Evolutionary conservation across 2,888 invertebrate genomes (phyloP), one percentile per base, ranked within the genome.

Genomic region (Villa cingulata): DNA sequence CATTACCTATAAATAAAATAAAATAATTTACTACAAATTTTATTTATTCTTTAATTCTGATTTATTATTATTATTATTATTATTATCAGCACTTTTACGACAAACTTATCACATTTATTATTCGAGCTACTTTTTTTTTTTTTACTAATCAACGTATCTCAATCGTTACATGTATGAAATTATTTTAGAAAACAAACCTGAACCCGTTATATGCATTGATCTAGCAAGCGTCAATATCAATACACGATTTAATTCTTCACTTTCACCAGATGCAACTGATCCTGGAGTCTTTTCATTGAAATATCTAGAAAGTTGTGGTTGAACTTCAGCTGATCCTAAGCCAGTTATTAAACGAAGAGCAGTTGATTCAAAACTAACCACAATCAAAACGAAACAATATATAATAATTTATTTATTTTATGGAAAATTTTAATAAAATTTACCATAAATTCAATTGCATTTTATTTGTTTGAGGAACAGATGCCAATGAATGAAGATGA

Each of bases 401-500:
- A 12, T 12, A 32, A 12, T 3, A 32, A 10, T 27, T 27, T 32
- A 12, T 4, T 3, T 32, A 32, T 32, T 12, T n/a, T n/a, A n/a
- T 12, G 12, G 12, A 32, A 32, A 29, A 29, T 9, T 32, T 1
- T 3, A 32, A 5, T 12, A 12, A 32, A 55, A 68, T 65, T 67
- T 81, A 86, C 94, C 67, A 94, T 44, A 94, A 72, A 72, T 94
- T 92, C 17, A 95, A 71, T 63, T 96, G 96, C 45, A 90, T 91
- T 66, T 94, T 92, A 70, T 94, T 94, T 2, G 92, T 90, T 68
- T 92, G 92, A 4, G 91, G 88, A 27, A 90, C 88, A 1, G 88
- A 85, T 3, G 92, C 86, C 46, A 95, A 73, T 23, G 88, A 88
- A 67, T 95, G 92, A 50, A 95, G 78, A 67, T 94, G 87, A 4